Evolutionary conservation across 2,888 invertebrate genomes (phyloP).

Genomic region (Dicycla oo): DNA sequence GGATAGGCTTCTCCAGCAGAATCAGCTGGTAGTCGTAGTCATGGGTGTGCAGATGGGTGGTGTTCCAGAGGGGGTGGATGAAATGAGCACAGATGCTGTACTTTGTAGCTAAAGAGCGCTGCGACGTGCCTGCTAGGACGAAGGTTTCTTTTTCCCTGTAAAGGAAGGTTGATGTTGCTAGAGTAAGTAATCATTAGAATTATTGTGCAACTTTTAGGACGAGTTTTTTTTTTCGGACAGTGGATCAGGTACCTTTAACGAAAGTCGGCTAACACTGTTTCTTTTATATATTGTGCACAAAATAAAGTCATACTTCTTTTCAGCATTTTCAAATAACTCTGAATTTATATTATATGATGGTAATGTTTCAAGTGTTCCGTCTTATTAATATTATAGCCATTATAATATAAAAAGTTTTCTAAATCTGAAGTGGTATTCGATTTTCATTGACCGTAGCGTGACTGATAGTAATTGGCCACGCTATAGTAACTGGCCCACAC

Average conservation of each 20-base stretch:
- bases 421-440: too few relatives aligned
- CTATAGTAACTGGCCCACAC: too few relatives aligned
- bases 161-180: constrained; percentile 6
- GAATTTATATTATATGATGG: too few relatives aligned
- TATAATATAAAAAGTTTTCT: neutral
- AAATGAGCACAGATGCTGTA: constrained; percentile 83
- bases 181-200: neutral
- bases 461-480: too few relatives aligned
- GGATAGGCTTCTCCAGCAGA: constrained; percentile 78
- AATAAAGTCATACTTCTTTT: too few relatives aligned
- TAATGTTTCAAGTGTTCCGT: too few relatives aligned
- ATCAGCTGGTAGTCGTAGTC: constrained; percentile 86
- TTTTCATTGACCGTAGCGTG: neutral
- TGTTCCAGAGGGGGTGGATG: constrained; percentile 79
- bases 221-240: neutral
- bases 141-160: constrained; percentile 75
- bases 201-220: neutral
- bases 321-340: too few relatives aligned
- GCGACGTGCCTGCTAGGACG: constrained; percentile 80
- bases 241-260: too few relatives aligned
- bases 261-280: too few relatives aligned
- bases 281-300: too few relatives aligned
- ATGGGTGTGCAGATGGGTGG: constrained; percentile 71
- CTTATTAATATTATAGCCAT: neutral
- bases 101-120: constrained; percentile 68